phyloP scores from a whole-genome alignment of 2,888 invertebrate genomes.

The Dryococelus australis region DNA sequence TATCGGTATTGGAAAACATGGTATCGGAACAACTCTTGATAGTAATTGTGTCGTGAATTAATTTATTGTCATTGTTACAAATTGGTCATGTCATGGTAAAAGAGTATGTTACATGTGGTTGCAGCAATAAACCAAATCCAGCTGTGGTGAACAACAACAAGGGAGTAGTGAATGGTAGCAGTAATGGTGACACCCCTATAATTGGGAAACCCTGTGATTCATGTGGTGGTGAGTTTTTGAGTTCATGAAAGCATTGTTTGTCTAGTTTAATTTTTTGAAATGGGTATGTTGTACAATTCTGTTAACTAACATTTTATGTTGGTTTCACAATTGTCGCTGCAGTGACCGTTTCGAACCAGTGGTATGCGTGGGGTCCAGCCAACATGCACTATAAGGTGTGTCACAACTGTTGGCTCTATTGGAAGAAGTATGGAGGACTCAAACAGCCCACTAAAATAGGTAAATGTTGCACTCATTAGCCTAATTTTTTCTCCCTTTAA shows the following conservation, averaged over 20 bases:
- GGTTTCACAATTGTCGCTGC: slow-evolving; percentile 51
- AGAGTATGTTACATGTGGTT: slow-evolving; percentile 52
- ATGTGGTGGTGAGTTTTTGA: slow-evolving; percentile 69
- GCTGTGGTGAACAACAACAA: slow-evolving; percentile 76
- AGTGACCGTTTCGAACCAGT: slow-evolving; percentile 82
- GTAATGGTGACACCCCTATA: slow-evolving; percentile 69
- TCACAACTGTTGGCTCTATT: slow-evolving; percentile 94
- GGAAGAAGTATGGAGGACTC: slow-evolving; percentile 98
- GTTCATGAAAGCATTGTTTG: slow-evolving; percentile 34
- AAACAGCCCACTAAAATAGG: slow-evolving; percentile 74
- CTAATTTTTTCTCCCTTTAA: too few relatives aligned
- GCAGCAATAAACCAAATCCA: slow-evolving; percentile 88
- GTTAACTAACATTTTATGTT: too few relatives aligned
- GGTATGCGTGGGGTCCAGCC: slow-evolving; percentile 97
- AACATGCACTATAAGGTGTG: slow-evolving; percentile 94
- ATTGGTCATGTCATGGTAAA: neutral
- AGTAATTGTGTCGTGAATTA: too few relatives aligned
- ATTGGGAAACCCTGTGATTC: slow-evolving; percentile 85
- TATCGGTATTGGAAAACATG: too few relatives aligned
- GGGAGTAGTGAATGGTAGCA: slow-evolving; percentile 80
- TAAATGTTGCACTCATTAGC: slow-evolving; percentile 35
- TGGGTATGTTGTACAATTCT: neutral
- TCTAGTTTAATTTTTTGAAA: slow-evolving; percentile 17
- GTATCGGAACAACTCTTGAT: too few relatives aligned
- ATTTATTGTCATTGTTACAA: too few relatives aligned